Conservation (phyloP, 2,888 invertebrate species). For the Disparrhopalites patrizii region DNA sequence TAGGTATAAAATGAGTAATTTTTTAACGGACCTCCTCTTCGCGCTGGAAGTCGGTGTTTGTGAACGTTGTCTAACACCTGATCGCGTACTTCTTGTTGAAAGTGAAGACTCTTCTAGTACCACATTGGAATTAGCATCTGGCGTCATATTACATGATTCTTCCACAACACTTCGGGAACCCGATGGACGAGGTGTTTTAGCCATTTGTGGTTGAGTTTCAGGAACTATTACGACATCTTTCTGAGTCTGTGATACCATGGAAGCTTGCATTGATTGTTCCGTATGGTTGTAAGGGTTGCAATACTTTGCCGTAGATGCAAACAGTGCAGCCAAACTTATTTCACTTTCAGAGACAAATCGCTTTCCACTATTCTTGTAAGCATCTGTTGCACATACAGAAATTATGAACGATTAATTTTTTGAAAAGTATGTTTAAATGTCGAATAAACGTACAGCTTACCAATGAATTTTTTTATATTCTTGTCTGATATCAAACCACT, state of each 20-base stretch:
- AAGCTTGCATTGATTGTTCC: constrained; percentile 17
- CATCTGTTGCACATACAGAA: neutral
- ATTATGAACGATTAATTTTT: neutral
- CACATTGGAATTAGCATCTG: no score
- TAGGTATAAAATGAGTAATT: no score
- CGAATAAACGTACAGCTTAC: neutral
- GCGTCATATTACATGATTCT: constrained; percentile 29
- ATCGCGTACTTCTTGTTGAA: no score
- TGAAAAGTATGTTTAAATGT: neutral
- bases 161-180: constrained; percentile 29
- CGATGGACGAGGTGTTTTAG: neutral
- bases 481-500: neutral
- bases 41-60: constrained; percentile 15
- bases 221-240: constrained; percentile 28
- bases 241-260: constrained; percentile 32
- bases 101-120: no score
- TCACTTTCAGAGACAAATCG: constrained; percentile 72
- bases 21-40: constrained; percentile 23
- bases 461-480: neutral
- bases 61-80: no score
- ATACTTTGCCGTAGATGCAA: constrained; percentile 65
- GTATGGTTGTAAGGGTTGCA: constrained; percentile 72
- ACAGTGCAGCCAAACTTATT: constrained; percentile 73
- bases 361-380: constrained; percentile 51
- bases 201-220: constrained; percentile 34